These are phyloP conservation scores for Myotis vivesi DNA, from an alignment of 2,797 vertebrate species.

Conservation along the genomic window DNA sequence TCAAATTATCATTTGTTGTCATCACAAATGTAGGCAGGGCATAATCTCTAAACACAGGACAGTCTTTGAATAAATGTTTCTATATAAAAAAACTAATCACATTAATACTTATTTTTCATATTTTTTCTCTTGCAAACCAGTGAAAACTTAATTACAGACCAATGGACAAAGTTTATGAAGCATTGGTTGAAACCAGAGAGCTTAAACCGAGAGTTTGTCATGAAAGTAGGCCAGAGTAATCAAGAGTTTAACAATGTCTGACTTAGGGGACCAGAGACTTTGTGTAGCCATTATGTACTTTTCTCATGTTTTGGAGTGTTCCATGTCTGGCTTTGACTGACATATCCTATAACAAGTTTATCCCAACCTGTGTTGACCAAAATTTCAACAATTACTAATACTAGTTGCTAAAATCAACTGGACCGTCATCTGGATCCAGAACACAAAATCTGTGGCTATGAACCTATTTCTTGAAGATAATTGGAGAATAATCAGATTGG, in stretches of 20 bases:
- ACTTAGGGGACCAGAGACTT: not conserved
- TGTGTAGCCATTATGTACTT: not conserved
- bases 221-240: not conserved
- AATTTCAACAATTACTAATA: not conserved
- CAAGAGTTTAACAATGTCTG: not conserved
- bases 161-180: not conserved
- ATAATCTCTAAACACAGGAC: not conserved
- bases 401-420: not conserved
- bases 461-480: constrained; percentile 22
- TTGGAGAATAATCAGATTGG: constrained; percentile 32
- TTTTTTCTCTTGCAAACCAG: not conserved
- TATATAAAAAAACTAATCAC: not conserved
- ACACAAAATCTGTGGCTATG: not conserved
- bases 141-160: not conserved
- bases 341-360: not conserved
- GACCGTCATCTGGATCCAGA: not conserved
- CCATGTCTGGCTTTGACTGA: not conserved
- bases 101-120: not conserved
- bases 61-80: not conserved
- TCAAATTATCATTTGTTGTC: not conserved
- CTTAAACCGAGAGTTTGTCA: not conserved
- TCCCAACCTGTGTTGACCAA: not conserved
- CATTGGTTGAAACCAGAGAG: not conserved
- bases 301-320: not conserved
- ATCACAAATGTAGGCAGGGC: not conserved